A percentile compares a stretch with the other conserved stretches of the same genome.
Evolutionary conservation across 2,113 vertebrate species (phyloP).

Genomic region (Ptyas mucosa): DNA sequence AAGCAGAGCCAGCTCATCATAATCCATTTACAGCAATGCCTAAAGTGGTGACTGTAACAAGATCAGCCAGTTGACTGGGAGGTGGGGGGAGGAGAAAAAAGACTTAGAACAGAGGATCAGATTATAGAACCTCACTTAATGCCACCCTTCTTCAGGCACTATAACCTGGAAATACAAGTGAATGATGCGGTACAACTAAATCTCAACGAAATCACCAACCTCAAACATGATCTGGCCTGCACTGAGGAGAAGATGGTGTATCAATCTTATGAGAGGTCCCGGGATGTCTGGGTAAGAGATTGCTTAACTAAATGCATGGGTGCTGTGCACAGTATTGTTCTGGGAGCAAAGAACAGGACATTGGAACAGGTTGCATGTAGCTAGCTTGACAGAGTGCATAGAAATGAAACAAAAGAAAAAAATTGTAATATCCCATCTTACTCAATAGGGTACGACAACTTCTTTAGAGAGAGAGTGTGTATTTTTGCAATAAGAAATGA

Average conservation of each 20-base stretch:
- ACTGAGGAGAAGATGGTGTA: slow-evolving; percentile 50
- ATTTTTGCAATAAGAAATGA: not conserved
- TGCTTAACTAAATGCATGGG: not conserved
- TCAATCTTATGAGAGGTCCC: slow-evolving; percentile 50
- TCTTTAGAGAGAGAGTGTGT: not conserved
- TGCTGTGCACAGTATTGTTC: not conserved
- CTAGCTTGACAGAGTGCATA: not conserved
- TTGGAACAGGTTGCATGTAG: not conserved
- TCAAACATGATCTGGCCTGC: slow-evolving; percentile 44
- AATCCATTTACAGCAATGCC: slow-evolving; percentile 7
- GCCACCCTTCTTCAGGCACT: not conserved
- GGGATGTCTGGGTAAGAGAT: slow-evolving; percentile 53
- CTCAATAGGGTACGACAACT: not conserved
- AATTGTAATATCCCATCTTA: not conserved
- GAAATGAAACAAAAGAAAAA: not conserved
- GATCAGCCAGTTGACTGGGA: not conserved
- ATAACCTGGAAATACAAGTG: slow-evolving; percentile 28
- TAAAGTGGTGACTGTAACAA: not conserved
- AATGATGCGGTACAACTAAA: slow-evolving; percentile 34
- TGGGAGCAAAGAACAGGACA: not conserved
- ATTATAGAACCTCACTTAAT: not conserved
- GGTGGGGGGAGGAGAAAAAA: not conserved
- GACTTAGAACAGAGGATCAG: not conserved
- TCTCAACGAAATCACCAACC: slow-evolving; percentile 32
- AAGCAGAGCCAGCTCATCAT: not conserved